These are phyloP conservation scores for Gymnocephalus cernua DNA, from an alignment of 2,113 vertebrate species.

Conservation along the genomic window DNA sequence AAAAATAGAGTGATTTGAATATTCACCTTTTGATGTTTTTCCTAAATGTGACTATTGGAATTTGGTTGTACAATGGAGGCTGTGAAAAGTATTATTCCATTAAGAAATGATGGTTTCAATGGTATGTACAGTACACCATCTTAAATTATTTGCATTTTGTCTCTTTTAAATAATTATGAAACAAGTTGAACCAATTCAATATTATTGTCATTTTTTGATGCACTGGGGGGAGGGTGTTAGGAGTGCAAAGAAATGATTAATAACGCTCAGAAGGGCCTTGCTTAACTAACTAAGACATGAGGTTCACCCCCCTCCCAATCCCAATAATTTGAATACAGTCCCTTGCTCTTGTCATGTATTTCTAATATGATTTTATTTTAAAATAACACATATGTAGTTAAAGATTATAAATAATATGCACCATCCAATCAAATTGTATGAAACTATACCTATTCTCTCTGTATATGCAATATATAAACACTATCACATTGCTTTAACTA, in stretches of 20 bases:
- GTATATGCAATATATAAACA: not conserved
- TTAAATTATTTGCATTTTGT: not conserved
- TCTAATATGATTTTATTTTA: not conserved
- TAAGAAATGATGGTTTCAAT: not conserved
- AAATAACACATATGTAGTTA: too few species aligned
- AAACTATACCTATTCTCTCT: not conserved
- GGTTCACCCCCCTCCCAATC: too few species aligned
- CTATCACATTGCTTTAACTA: not conserved
- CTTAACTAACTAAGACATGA: too few species aligned
- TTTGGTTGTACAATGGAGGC: not conserved
- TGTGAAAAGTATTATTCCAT: not conserved
- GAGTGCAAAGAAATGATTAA: not conserved
- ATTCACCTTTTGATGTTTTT: not conserved
- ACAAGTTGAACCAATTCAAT: not conserved
- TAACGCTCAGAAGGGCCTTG: not conserved
- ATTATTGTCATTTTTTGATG: not conserved
- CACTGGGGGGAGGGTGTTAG: not conserved
- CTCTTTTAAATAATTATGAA: not conserved
- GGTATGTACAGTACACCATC: not conserved
- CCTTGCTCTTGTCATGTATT: not conserved
- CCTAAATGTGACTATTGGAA: not conserved
- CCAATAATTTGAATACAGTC: not conserved
- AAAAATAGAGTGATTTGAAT: not conserved
- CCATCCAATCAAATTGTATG: not conserved
- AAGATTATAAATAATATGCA: not conserved